Percentiles rank a stretch among this genome's conserved stretches.
phyloP scores from a whole-genome alignment of 2,888 invertebrate species.

The Cenopis cana region DNA sequence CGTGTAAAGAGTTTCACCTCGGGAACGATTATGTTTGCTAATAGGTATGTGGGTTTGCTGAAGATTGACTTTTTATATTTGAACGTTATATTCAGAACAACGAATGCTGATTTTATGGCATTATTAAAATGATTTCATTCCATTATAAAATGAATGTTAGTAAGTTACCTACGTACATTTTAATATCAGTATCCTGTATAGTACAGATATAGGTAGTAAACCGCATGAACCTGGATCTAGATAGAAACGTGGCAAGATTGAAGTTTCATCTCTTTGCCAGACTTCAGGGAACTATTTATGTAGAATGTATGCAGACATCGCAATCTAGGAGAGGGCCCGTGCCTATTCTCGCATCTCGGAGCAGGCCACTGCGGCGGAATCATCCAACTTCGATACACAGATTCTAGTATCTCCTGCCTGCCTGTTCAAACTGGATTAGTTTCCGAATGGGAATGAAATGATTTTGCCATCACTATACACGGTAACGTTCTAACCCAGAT shows the following conservation, averaged over 20 bases:
- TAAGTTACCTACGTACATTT: neutral
- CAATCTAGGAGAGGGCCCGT: slow-evolving; percentile 53
- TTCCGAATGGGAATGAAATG: slow-evolving; percentile 56
- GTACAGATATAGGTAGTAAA: too few species aligned
- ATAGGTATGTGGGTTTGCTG: neutral
- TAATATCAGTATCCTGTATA: neutral
- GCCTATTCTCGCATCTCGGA: slow-evolving; percentile 56
- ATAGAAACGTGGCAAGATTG: slow-evolving; percentile 8
- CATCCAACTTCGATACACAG: slow-evolving; percentile 59
- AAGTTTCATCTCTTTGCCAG: slow-evolving; percentile 14
- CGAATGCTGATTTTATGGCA: neutral
- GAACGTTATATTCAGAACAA: too few species aligned
- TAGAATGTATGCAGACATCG: slow-evolving; percentile 49
- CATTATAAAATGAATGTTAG: neutral
- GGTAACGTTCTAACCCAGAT: neutral
- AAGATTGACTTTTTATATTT: neutral
- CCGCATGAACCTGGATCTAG: neutral
- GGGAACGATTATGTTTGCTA: slow-evolving; percentile 15
- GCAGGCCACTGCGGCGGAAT: slow-evolving; percentile 52
- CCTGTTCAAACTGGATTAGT: slow-evolving; percentile 63
- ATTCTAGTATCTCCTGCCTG: slow-evolving; percentile 55
- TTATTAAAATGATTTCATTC: neutral
- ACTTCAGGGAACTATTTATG: slow-evolving; percentile 52
- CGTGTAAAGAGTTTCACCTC: slow-evolving; percentile 60
- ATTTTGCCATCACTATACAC: slow-evolving; percentile 33